Evolutionary conservation across 2,797 vertebrate species (phyloP), one percentile per base, ranked within the genome.

Genomic region (Pagetopsis macropterus): DNA sequence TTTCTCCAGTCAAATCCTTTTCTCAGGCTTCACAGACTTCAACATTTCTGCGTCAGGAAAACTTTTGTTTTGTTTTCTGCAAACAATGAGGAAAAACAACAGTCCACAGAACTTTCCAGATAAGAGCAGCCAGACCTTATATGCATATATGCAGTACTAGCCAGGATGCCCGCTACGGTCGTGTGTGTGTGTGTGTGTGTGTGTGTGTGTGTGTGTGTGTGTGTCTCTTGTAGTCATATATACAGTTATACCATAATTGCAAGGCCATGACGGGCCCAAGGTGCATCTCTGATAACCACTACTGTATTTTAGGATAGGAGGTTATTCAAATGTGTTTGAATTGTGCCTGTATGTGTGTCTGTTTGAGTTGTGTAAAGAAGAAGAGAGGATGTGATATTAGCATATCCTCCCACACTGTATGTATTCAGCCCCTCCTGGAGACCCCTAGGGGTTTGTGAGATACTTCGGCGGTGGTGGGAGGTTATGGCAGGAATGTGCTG

Each of bases 401-500:
- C 65, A 72, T 71, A 72, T 52, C 58, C 57, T 75, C 72, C 76
- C 62, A 75, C 70, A 57, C 49, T 44, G 37, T 41, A 71, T 52
- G 69, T 4, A 19, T 37, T 68, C 49, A 46, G 43, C 43, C 40
- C 44, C 60, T 48, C 16, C 23, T 50, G 65, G 69, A 80, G 48
- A 21, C 63, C 3, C 27, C 70, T 16, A n/a, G 76, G 58, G 75
- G 46, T 65, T 79, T 66, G 76, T 70, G 69, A 65, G 68, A 78
- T 68, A 66, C 58, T 66, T 66, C 41, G 58, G 68, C 57, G 40
- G 63, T 2, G 37, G 70, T 87, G 72, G 77, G 84, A 78, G 81
- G 78, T 70, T 84, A 56, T 71, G 56, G 72, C 58, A 71, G 56
- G 89, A 92, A 90, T 89, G 44, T 79, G 59, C 46, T 56, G 67